Evolutionary conservation across 2,113 vertebrate genomes (phyloP), one percentile per base, ranked within the genome.

Genomic region (Benitochromis conjunctus): DNA sequence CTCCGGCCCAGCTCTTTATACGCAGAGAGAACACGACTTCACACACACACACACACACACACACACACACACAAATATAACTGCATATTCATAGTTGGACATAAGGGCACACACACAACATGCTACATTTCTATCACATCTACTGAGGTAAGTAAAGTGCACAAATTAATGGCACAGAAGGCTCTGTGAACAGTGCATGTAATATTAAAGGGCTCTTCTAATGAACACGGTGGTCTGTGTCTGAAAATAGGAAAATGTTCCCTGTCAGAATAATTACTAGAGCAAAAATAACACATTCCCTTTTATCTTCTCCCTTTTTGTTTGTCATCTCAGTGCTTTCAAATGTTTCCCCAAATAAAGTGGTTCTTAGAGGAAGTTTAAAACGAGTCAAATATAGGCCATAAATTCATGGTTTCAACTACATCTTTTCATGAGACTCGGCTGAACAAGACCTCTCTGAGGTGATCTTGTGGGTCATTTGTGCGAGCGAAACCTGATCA

Each of bases 211-310:
- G 1, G 1, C 12, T 77, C 74, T 56, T 26, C 31, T 89, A 24
- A 89, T 86, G 53, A 88, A 76, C 71, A 53, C 26, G 74, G 54
- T 82, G 53, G n/a, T 31, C 16, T 14, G 8, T n/a, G 82, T 80
- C 66, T 81, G 24, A 55, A 55, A 64, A 64, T 19, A 8, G 12
- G 57, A 6, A 80, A 26, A 79, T 43, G 41, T 79, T 85, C 43
- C 51, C 36, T 46, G 8, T 58, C n/a, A 54, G 55, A 83, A 48
- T 84, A 36, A 84, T 69, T 62, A 48, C 41, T 82, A 34, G 55
- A 46, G 24, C 43, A 51, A 46, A 24, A 85, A 64, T 81, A 81
- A 38, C 31, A 38, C 16, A 9, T 29, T 86, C 76, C 38, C n/a
- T 82, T 85, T 90, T 19, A 90, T 84, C 18, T 2, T 36, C 38